Conservation (phyloP, 2,797 vertebrate species). For the Hypotaenidia philippensis region DNA sequence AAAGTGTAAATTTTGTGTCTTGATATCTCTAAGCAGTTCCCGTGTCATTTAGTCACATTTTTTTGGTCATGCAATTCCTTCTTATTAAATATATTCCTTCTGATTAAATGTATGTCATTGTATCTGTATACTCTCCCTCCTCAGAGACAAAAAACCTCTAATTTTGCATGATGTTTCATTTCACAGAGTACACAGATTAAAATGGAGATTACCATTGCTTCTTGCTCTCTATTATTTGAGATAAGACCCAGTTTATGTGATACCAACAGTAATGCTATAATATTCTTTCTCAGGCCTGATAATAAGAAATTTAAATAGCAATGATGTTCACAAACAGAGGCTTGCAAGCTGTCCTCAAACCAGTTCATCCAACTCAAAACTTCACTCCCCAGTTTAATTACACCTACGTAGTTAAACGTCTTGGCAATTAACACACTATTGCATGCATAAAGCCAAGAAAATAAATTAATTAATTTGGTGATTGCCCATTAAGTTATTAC, state of each 20-base stretch:
- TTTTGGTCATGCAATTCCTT: slow-evolving; percentile 32
- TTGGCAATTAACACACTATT: background rate
- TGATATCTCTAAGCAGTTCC: slow-evolving; percentile 53
- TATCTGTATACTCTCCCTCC: slow-evolving; percentile 3
- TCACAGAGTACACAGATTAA: slow-evolving; percentile 51
- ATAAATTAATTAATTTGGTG: accelerated
- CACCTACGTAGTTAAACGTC: background rate
- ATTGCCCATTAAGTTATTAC: background rate
- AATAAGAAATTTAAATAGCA: background rate
- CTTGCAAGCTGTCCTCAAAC: background rate
- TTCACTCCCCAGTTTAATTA: background rate
- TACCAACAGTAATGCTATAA: background rate
- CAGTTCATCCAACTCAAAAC: background rate
- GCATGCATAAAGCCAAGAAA: background rate
- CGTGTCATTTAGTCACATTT: slow-evolving; percentile 45
- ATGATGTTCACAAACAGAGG: background rate
- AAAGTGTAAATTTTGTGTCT: slow-evolving; percentile 75
- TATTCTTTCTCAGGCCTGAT: slow-evolving; percentile 21
- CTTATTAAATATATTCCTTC: slow-evolving; percentile 50
- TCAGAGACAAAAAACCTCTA: background rate
- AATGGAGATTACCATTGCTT: slow-evolving; percentile 12
- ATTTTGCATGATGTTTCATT: slow-evolving; percentile 57
- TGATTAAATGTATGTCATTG: slow-evolving; percentile 52
- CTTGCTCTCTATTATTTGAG: slow-evolving; percentile 51
- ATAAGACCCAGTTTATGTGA: slow-evolving; percentile 7